Percentiles rank a stretch among this genome's conserved stretches.
Conservation (phyloP, 2,888 invertebrate species). For the Eristalinus aeneus region DNA sequence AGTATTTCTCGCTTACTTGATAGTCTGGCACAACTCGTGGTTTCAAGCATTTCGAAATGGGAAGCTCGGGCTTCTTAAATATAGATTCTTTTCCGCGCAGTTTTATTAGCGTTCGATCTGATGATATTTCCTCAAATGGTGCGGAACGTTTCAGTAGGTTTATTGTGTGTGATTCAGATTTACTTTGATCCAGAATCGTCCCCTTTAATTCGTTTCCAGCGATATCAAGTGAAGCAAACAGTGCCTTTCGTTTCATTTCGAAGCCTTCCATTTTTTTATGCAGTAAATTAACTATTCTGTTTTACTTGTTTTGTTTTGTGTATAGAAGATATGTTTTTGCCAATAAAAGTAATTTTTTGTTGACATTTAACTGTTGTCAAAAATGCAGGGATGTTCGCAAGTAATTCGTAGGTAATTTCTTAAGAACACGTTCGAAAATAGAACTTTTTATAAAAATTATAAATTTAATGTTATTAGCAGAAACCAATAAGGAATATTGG, state of each 20-base stretch:
- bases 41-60: slow-evolving; percentile 83
- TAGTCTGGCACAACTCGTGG: slow-evolving; percentile 81
- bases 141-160: slow-evolving; percentile 80
- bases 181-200: slow-evolving; percentile 78
- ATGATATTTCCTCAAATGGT: slow-evolving; percentile 64
- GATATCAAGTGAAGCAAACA: slow-evolving; percentile 86
- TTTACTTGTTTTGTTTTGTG: background rate
- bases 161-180: slow-evolving; percentile 72
- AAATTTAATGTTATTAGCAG: background rate
- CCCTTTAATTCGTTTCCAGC: slow-evolving; percentile 83
- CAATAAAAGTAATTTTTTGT: background rate
- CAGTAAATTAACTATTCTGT: background rate
- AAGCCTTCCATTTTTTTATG: slow-evolving; percentile 79
- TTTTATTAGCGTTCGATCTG: slow-evolving; percentile 73
- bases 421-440: background rate
- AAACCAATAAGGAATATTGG: too few relatives aligned
- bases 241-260: slow-evolving; percentile 84
- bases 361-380: background rate
- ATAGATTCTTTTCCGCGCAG: slow-evolving; percentile 86
- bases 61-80: slow-evolving; percentile 88
- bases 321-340: background rate
- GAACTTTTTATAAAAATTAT: background rate
- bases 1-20: slow-evolving; percentile 74
- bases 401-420: too few relatives aligned
- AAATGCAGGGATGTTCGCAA: background rate